Base-by-base conservation (phyloP, 2,888 invertebrate genomes). In the Ophion ellenae region DNA sequence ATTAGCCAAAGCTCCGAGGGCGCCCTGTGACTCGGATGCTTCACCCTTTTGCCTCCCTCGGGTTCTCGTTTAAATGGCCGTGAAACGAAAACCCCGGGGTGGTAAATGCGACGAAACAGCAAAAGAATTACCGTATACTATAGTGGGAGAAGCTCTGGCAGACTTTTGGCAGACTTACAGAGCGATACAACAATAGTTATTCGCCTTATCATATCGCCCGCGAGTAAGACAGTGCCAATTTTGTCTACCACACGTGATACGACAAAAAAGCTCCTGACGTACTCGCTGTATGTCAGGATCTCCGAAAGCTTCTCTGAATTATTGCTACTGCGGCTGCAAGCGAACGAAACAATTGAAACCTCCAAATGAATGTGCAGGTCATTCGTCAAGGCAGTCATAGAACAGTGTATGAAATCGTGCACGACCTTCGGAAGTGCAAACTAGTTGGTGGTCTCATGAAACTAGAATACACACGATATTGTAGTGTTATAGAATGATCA, bases 1-100 rank as follows among this genome's bases (percentile, higher is more conserved):
- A 93, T 93, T 94, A 93, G 93, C 91, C 91, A 90, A 90, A 89
- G 89, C 89, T 47, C 77, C 57, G 67, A 57, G 64, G 70, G 69
- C 66, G 61, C 66, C 24, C 64, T 66, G 73, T n/a, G 20, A 59
- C 67, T 73, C 40, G 70, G 83, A 32, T 57, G 36, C 73, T 53
- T 76, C 63, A 32, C 77, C 75, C 69, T 71, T 70, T 73, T 47
- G 45, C 78, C 70, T 69, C 78, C 69, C 59, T 70, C 66, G 69
- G 71, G 53, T 66, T 89, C 90, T 91, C 90, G 89, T 92, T 93
- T 91, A 90, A 92, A 89, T 89, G 89, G 89, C 89, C 89, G 89
- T 89, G 90, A 91, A 91, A 89, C 89, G 88, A 81, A 85, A 86
- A 75, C 78, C 66, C 57, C 76, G 53, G 53, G 81, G 14, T 47